A percentile compares a stretch with the other conserved stretches of the same genome.
These are phyloP conservation scores for Drosophila miranda DNA, from an alignment of 1,140 invertebrate genomes.

Conservation along the genomic window DNA sequence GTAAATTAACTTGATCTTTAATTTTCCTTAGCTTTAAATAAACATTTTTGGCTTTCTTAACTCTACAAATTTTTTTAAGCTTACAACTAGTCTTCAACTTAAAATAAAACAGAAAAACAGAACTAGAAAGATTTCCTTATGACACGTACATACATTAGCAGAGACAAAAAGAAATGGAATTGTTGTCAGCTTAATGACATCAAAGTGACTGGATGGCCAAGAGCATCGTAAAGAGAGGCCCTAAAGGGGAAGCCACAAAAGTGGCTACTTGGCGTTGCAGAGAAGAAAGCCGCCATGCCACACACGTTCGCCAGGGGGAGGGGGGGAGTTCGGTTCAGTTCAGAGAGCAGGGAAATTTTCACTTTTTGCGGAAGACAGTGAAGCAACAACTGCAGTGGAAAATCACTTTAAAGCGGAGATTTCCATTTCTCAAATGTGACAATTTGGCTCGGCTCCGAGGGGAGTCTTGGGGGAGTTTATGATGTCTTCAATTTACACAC, in stretches of 20 bases:
- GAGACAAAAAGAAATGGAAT: slow-evolving; percentile 28
- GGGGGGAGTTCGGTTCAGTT: slow-evolving; percentile 24
- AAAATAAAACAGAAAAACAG: too few species aligned
- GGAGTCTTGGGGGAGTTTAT: background rate
- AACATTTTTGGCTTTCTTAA: too few species aligned
- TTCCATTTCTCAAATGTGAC: slow-evolving; percentile 56
- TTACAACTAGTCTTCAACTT: too few species aligned
- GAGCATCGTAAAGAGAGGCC: slow-evolving; percentile 29
- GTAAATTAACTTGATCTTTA: too few species aligned
- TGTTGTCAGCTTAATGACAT: slow-evolving; percentile 25
- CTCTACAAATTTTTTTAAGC: too few species aligned
- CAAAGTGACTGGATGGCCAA: slow-evolving; percentile 22
- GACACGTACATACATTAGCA: slow-evolving; percentile 13
- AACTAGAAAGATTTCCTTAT: background rate
- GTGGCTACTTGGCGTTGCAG: slow-evolving; percentile 24
- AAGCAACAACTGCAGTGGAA: slow-evolving; percentile 32
- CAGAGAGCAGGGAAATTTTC: slow-evolving; percentile 69
- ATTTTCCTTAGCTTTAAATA: too few species aligned
- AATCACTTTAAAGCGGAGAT: slow-evolving; percentile 33
- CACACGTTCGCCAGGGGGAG: too few species aligned
- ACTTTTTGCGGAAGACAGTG: slow-evolving; percentile 64
- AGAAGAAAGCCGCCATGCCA: slow-evolving; percentile 39
- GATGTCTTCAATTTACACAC: slow-evolving; percentile 24
- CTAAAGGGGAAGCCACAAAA: slow-evolving; percentile 52
- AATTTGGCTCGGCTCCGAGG: slow-evolving; percentile 25